Percentiles rank a stretch among this genome's conserved stretches.
Evolutionary conservation across 1,140 invertebrate genomes (phyloP).

Genomic region (Trachelipus rathkii): DNA sequence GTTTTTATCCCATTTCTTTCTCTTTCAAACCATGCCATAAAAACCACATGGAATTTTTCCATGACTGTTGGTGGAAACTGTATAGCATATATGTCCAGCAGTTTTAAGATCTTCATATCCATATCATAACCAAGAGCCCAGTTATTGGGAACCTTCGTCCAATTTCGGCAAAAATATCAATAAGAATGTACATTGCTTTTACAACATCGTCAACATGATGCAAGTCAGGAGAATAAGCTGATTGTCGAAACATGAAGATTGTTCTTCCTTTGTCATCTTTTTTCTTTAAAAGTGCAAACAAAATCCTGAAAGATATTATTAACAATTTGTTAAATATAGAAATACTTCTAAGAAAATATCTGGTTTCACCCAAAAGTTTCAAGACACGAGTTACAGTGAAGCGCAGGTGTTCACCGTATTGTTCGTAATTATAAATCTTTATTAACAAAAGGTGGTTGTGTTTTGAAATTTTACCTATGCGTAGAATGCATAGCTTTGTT

Average conservation of each 20-base stretch:
- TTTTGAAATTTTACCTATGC: too few species aligned
- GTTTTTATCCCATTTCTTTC: too few species aligned
- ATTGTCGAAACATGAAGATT: slow-evolving; percentile 48
- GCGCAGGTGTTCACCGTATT: too few species aligned
- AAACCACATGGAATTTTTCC: slow-evolving; percentile 49
- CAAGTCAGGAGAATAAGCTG: slow-evolving; percentile 48
- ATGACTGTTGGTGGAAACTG: slow-evolving; percentile 49
- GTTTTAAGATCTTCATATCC: slow-evolving; percentile 48
- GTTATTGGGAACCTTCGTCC: slow-evolving; percentile 49
- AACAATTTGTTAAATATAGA: too few species aligned
- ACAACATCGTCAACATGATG: slow-evolving; percentile 46
- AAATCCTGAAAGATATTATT: slow-evolving; percentile 21
- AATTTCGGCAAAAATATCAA: slow-evolving; percentile 43
- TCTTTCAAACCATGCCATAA: slow-evolving; percentile 28
- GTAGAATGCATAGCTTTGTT: too few species aligned
- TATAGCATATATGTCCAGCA: slow-evolving; percentile 48
- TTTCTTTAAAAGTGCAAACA: slow-evolving; percentile 36
- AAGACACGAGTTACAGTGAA: too few species aligned
- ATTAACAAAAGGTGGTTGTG: too few species aligned
- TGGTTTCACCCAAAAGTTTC: too few species aligned
- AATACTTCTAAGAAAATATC: too few species aligned
- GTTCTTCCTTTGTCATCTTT: slow-evolving; percentile 34
- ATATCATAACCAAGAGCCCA: slow-evolving; percentile 50
- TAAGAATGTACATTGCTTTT: slow-evolving; percentile 39
- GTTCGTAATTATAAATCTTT: too few species aligned